Evolutionary conservation across 2,113 vertebrate species (phyloP).

Genomic region (Catharus bicknelli): DNA sequence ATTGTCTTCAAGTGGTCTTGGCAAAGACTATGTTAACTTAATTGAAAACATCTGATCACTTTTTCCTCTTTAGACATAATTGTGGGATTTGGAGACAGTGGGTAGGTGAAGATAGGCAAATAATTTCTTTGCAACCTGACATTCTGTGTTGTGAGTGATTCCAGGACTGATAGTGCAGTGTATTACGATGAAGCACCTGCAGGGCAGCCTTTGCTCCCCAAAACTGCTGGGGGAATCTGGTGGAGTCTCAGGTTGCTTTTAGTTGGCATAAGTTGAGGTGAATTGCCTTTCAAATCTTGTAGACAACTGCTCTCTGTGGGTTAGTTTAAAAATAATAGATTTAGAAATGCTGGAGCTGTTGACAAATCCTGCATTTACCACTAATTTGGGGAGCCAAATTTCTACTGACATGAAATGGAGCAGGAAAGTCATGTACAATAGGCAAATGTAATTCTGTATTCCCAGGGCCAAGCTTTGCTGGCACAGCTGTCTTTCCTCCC

Average conservation of each 20-base stretch:
- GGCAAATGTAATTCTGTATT: constrained; percentile 37
- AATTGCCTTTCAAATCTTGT: not conserved
- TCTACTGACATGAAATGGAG: not conserved
- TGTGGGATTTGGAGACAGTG: not conserved
- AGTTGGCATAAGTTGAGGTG: not conserved
- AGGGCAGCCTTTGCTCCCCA: not conserved
- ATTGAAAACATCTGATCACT: constrained; percentile 52
- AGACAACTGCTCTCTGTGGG: not conserved
- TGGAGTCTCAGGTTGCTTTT: not conserved
- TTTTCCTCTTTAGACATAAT: constrained; percentile 31
- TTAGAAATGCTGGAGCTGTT: constrained; percentile 18
- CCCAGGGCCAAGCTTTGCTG: constrained; percentile 31
- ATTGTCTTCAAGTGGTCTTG: constrained; percentile 44
- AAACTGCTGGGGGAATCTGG: not conserved
- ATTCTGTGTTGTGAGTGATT: not conserved
- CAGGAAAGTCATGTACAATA: not conserved
- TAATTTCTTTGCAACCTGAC: not conserved
- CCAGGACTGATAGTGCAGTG: not conserved
- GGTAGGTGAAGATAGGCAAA: not conserved
- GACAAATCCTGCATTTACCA: not conserved
- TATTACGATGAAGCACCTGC: not conserved
- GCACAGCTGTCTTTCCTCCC: constrained; percentile 5
- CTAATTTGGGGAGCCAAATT: not conserved
- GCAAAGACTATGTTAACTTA: constrained; percentile 23
- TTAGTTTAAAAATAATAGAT: constrained; percentile 21